Base-by-base conservation (phyloP, 2,113 vertebrate species). In the Progne subis region DNA sequence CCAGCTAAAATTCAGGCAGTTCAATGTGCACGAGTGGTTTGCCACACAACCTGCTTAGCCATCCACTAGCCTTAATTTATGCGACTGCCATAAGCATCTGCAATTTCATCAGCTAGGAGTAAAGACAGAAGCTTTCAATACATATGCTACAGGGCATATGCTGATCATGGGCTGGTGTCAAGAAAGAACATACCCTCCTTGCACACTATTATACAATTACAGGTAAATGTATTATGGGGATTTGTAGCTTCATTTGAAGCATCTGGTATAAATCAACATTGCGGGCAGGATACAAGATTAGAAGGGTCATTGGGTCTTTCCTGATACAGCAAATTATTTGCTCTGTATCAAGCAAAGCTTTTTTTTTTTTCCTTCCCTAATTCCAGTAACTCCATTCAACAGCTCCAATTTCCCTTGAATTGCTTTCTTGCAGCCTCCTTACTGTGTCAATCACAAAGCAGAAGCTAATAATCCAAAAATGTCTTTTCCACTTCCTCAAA, bases 251-350 rank as follows among this genome's bases (percentile, higher is more conserved):
- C 68, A 94, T 97, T 94, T 88, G 70, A 95, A 95, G 60, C 43
- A 0, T 96, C 92, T 96, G 86, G 85, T 89, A 84, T 97, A 96
- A 96, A 95, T 97, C 94, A 92, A 85, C 84, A 57, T 67, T 2
- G 1, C 26, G 7, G 69, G 65, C 86, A 94, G 94, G 88, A 96
- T 95, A 94, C 94, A 76, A 95, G 92, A 89, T 91, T 94, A 94
- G 94, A 96, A 95, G 53, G 92, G 76, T 89, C 91, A 91, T 71
- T 91, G 92, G 88, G 91, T 94, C 92, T 96, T 93, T 91, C 83
- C 86, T 92, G 83, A 94, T 82, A 91, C 59, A 92, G 77, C 82
- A 86, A 96, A 95, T 89, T 74, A 90, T 77, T 83, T 76, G 77
- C 8, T 86, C 55, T 3, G 0, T 86, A 91, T 82, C 65, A 88